Evolutionary conservation across 2,888 invertebrate species (phyloP), one percentile per base, ranked within the genome.

Genomic region (Macaria liturata): DNA sequence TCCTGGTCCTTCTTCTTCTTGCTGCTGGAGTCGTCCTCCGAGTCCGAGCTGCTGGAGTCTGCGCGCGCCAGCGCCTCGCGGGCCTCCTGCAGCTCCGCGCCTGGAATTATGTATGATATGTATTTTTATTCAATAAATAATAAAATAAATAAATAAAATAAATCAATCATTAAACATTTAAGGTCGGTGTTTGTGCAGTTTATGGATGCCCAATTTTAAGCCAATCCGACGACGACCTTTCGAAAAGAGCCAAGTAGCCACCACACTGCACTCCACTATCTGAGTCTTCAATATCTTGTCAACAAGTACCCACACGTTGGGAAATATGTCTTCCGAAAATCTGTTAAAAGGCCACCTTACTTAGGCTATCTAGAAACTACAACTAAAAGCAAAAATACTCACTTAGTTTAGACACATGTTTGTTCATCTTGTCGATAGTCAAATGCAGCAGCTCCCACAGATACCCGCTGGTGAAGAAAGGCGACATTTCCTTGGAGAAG

Each of bases 221-320:
- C 61, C 99, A 95, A 91, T 99, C 99, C 99, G 99, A 99, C 30
- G 94, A 91, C 20, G 95, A 94, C 98, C 99, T 98, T 82, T 84
- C 83, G 98, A 97, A 91, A 99, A 99, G 64, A 99, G 95, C 99
- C 99, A 99, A 69, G 98, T 98, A 48, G 99, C 98, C 9, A 99
- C 98, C 0, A 98, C 97, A 55, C 98, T 97, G 82, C 98, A 98
- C 82, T 99, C 98, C 52, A 99, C 97, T 54, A 99, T 96, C 86
- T 98, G 98, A 32, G 98, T 98, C 91, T 99, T 99, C 44, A 99
- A 93, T 93, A 99, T 95, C 90, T 99, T 99, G 89, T 99, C 99
- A 3, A 98, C 96, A 4, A 99, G 92, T 6, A 99, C 98, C 63
- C 96, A 95, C 93, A 99, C 95, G n/a, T n/a, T n/a, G n/a, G n/a